Base-by-base conservation (phyloP, 1,140 invertebrate genomes). In the Calephelis virginiensis region DNA sequence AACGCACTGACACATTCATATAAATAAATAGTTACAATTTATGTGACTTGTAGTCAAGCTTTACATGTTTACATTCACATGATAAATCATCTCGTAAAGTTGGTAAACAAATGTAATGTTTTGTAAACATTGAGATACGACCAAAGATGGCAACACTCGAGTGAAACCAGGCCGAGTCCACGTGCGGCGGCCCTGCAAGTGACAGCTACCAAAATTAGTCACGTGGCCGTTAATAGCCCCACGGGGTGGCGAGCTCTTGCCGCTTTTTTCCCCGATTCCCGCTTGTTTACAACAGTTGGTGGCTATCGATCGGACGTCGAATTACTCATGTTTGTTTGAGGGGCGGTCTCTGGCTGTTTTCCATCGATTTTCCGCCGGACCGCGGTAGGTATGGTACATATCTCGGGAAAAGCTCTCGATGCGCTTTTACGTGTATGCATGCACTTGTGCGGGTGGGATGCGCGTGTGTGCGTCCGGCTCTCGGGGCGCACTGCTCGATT, bases 131-230 rank as follows among this genome's bases (percentile, higher is more conserved):
- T 9, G 45, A 10, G 48, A 40, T 60, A 46, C 56, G 38, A n/a
- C 47, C 50, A 43, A 46, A 65, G 63, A 59, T 50, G 61, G 67
- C 69, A 60, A 60, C 48, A 53, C 48, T 64, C 48, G 63, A 49
- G 47, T 14, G 47, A 13, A 46, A 46, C 45, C 62, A 49, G 63
- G 61, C 66, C 66, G 61, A 17, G 67, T 66, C 78, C 86, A 86
- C 86, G 83, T 83, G 86, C 77, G 64, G 62, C 46, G 70, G 61
- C 68, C 10, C 76, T 87, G 86, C 71, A 66, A 45, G 68, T 86
- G 86, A 89, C 86, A 89, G 86, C 78, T 83, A 78, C 77, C 78
- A 74, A 83, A 87, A 89, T 89, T 80, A 85, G 85, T 87, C 86
- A 87, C 86, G 86, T 89, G 86, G 77, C 86, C 64, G 75, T 68